Evolutionary conservation across 2,113 vertebrate species (phyloP).

Genomic region (Jaculus jaculus): DNA sequence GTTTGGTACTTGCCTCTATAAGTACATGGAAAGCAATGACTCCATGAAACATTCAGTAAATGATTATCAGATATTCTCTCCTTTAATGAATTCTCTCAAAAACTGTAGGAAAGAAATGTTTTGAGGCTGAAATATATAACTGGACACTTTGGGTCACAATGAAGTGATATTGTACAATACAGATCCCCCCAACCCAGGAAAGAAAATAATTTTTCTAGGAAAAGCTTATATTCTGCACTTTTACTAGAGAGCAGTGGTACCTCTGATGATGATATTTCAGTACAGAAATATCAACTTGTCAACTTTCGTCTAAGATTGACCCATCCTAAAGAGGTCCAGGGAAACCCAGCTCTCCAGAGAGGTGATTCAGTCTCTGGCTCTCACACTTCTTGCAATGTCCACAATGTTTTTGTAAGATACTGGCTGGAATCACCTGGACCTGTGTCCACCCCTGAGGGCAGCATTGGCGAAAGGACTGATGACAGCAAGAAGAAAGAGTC

Average conservation of each 20-base stretch:
- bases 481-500: neutral
- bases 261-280: neutral
- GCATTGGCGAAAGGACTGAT: no score
- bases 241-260: neutral
- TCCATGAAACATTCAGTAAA: slow-evolving; percentile 54
- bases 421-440: neutral
- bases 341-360: neutral
- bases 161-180: slow-evolving; percentile 25
- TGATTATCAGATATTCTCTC: neutral
- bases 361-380: no score
- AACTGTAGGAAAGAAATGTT: neutral
- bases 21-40: neutral
- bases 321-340: neutral
- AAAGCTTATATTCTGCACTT: neutral
- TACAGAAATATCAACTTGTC: neutral
- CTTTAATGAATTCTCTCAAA: neutral
- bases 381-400: no score
- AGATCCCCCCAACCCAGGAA: neutral
- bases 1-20: neutral
- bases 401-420: no score
- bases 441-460: neutral
- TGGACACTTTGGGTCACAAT: no score
- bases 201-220: slow-evolving; percentile 35
- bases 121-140: slow-evolving; percentile 53
- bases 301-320: neutral